Percentiles rank a stretch among this genome's conserved stretches.
Evolutionary conservation across 2,888 invertebrate species (phyloP).

Genomic region (Chironomus tentans): DNA sequence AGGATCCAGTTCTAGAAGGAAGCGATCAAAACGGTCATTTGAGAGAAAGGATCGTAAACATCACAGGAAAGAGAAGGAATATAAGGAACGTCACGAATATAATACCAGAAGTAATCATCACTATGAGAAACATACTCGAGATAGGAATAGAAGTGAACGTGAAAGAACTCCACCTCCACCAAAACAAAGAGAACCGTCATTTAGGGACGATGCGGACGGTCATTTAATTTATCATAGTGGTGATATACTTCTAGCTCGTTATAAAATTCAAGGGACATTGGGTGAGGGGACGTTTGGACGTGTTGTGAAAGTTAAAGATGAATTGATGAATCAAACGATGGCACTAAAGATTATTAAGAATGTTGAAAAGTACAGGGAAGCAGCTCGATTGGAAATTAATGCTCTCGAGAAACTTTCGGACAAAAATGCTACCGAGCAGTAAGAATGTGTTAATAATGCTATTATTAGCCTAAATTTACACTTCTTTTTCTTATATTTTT

Average conservation of each 20-base stretch:
- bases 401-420: conserved; percentile 93
- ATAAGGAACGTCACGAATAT: conserved; percentile 7
- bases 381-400: conserved; percentile 97
- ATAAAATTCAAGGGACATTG: conserved; percentile 92
- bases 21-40: neutral
- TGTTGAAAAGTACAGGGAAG: conserved; percentile 98
- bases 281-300: conserved; percentile 99
- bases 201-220: conserved; percentile 99
- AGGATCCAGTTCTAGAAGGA: neutral
- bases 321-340: conserved; percentile 87
- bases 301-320: conserved; percentile 97
- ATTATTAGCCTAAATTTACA: neutral
- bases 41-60: neutral
- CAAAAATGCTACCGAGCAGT: conserved; percentile 93
- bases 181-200: conserved; percentile 63
- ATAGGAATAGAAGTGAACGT: conserved; percentile 2
- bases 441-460: conserved; percentile 42
- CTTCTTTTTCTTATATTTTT: conserved; percentile 42
- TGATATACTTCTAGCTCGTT: conserved; percentile 98
- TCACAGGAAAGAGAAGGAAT: neutral
- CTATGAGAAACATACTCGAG: conserved; percentile 10
- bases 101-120: conserved; percentile 13
- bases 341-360: conserved; percentile 99
- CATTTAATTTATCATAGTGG: conserved; percentile 99
- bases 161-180: neutral